A percentile compares a stretch with the other conserved stretches of the same genome.
Evolutionary conservation across 2,113 vertebrate species (phyloP).

Genomic region (Dinomys branickii): DNA sequence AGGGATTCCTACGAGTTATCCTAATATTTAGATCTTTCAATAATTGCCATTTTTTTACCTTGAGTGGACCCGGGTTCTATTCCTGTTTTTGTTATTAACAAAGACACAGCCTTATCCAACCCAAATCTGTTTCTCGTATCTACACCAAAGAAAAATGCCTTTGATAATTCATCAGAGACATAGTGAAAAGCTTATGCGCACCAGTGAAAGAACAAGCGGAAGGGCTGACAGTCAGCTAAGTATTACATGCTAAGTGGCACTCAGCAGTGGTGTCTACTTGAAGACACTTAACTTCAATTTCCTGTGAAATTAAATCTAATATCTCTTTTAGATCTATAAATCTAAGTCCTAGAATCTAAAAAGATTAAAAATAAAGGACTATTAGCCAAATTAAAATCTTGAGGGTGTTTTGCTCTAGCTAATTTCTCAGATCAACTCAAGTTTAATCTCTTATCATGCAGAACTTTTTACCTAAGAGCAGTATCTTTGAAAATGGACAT

Average conservation of each 20-base stretch:
- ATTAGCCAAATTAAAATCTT: conserved; percentile 10
- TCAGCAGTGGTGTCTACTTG: background rate
- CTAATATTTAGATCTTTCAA: background rate
- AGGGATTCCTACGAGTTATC: background rate
- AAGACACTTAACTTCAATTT: background rate
- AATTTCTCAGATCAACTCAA: conserved; percentile 26
- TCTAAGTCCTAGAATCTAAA: conserved; percentile 10
- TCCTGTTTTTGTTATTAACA: background rate
- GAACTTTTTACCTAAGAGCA: background rate
- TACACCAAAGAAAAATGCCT: background rate
- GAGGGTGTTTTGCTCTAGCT: background rate
- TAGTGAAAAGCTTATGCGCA: background rate
- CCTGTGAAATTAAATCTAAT: background rate
- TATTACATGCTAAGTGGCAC: background rate
- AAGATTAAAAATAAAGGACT: background rate
- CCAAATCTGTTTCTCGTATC: background rate
- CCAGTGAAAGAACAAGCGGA: background rate
- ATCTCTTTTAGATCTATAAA: background rate
- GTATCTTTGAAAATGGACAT: background rate
- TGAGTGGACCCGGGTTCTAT: background rate
- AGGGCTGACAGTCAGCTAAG: background rate
- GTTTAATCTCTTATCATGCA: background rate
- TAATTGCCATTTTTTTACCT: background rate
- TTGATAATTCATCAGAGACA: background rate
- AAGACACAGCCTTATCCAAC: background rate